Conservation (phyloP, 2,797 vertebrate genomes). For the Chelon auratus region DNA sequence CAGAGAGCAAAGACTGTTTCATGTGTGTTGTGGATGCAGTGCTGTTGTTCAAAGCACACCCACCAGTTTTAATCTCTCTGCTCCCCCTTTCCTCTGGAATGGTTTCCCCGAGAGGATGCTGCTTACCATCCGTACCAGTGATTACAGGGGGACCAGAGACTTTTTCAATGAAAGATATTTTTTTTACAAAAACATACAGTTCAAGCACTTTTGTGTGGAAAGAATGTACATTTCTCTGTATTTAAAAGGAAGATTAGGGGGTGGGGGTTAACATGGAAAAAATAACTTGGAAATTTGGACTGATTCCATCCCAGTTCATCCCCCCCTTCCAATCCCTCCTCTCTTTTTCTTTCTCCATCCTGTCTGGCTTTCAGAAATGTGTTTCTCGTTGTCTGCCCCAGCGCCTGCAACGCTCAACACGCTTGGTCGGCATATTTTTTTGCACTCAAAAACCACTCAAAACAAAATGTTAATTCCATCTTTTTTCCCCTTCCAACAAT, state of each 20-base stretch:
- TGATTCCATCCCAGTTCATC: slow-evolving; percentile 66
- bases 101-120: slow-evolving; percentile 40
- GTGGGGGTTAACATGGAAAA: slow-evolving; percentile 26
- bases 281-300: slow-evolving; percentile 77
- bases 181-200: slow-evolving; percentile 65
- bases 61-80: slow-evolving; percentile 31
- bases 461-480: slow-evolving; percentile 64
- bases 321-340: slow-evolving; percentile 28
- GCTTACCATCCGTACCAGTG: slow-evolving; percentile 48
- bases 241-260: slow-evolving; percentile 59
- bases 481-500: slow-evolving; percentile 34
- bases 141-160: slow-evolving; percentile 63
- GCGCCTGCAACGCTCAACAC: slow-evolving; percentile 64
- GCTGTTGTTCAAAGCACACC: slow-evolving; percentile 50
- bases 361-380: slow-evolving; percentile 76
- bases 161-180: slow-evolving; percentile 63
- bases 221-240: slow-evolving; percentile 79
- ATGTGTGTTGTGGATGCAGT: slow-evolving; percentile 40
- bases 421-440: slow-evolving; percentile 73
- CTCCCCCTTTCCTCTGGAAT: slow-evolving; percentile 27
- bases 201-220: slow-evolving; percentile 76
- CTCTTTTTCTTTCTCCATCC: slow-evolving; percentile 60
- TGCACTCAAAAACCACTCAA: slow-evolving; percentile 69
- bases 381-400: slow-evolving; percentile 79
- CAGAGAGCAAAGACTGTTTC: slow-evolving; percentile 39